Evolutionary conservation across 2,888 invertebrate species (phyloP).

Genomic region (Drosophila longiperda): DNA sequence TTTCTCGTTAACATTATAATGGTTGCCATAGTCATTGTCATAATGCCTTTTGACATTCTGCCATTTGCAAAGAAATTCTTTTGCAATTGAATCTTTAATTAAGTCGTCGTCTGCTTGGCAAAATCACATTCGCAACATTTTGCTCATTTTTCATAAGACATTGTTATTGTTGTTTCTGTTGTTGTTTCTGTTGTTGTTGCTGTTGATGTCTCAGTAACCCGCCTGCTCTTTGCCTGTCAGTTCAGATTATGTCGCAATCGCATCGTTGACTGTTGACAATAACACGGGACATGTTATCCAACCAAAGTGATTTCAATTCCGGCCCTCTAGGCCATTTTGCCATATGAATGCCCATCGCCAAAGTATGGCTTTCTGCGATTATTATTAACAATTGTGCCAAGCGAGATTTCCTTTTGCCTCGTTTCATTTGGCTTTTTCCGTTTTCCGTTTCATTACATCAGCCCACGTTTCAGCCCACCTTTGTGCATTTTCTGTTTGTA

Average conservation of each 20-base stretch:
- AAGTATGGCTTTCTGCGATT: constrained; percentile 35
- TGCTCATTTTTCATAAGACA: constrained; percentile 11
- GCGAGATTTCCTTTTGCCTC: constrained; percentile 52
- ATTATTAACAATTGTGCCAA: constrained; percentile 65
- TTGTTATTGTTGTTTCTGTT: background rate
- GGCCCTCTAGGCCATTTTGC: constrained; percentile 53
- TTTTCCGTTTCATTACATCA: constrained; percentile 71
- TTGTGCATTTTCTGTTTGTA: constrained; percentile 33
- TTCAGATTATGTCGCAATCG: constrained; percentile 33
- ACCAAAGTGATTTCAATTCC: constrained; percentile 73
- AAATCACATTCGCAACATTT: constrained; percentile 22
- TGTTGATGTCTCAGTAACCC: constrained; percentile 4
- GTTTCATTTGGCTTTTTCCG: constrained; percentile 41
- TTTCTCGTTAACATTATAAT: constrained; percentile 4
- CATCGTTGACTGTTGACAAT: constrained; percentile 38
- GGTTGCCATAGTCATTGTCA: constrained; percentile 2
- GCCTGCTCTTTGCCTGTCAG: constrained; percentile 36
- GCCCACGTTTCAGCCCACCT: constrained; percentile 59
- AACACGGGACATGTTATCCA: constrained; percentile 62
- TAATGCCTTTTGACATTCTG: constrained; percentile 4
- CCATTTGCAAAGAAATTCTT: constrained; percentile 41
- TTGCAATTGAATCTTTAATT: constrained; percentile 60
- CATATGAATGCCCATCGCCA: constrained; percentile 45
- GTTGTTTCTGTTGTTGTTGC: background rate
- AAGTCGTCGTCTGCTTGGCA: constrained; percentile 33